Evolutionary conservation across 2,113 vertebrate genomes (phyloP), one percentile per base, ranked within the genome.

Genomic region (Erythrolamprus reginae): DNA sequence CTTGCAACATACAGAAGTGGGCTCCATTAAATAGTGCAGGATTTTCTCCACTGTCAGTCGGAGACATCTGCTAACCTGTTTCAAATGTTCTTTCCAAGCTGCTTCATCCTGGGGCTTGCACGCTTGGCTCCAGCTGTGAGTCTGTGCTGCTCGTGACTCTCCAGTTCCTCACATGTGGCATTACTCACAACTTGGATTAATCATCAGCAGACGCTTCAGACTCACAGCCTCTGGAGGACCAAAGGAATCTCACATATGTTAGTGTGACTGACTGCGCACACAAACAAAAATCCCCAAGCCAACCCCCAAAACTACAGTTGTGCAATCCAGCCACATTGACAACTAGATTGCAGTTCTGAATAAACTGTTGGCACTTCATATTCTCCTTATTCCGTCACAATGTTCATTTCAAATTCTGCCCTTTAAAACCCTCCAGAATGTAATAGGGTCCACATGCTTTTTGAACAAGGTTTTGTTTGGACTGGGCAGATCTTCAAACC

Each of bases 141-240:
- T 86, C 42, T 92, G 90, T 92, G 77, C 93, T 93, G 84, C n/a
- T 42, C 84, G 12, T 21, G 28, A 77, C 65, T 89, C 82, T 28
- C 70, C 83, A 55, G 82, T 33, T 0, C 0, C 87, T 86, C 93
- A 85, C 90, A 82, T 26, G 90, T 95, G 94, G 89, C 33, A 56
- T 91, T 91, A 89, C 70, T 93, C 84, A 93, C 0, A 92, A 50
- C 42, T 90, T 86, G 28, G 10, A 9, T 82, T 92, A 92, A 94
- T 94, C 88, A 89, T 9, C 92, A 93, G 65, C 91, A 95, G 92
- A 91, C 21, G 7, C 48, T 9, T 65, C 26, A 19, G 47, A 23
- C 23, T 24, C 85, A n/a, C 88, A 83, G 47, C 86, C 93, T 93
- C 92, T 92, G 65, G 77, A 91, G 92, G 15, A 83, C 10, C 82